These are phyloP conservation scores for Chaetodon trifascialis DNA, from an alignment of 2,113 vertebrate genomes.

Conservation along the genomic window DNA sequence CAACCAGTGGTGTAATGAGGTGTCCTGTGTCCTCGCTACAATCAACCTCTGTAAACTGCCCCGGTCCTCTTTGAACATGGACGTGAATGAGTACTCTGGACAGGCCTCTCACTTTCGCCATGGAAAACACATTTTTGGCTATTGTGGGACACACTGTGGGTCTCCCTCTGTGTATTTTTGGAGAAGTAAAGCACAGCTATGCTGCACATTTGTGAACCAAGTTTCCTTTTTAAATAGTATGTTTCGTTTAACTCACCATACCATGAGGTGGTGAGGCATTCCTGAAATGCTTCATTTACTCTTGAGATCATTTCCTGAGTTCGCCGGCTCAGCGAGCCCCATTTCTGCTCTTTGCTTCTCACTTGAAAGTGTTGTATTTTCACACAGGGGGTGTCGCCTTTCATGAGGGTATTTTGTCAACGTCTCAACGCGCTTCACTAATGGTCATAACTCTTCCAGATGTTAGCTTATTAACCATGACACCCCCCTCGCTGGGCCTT, in stretches of 20 bases:
- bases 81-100: constrained; percentile 13
- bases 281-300: constrained; percentile 78
- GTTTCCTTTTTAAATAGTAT: constrained; percentile 61
- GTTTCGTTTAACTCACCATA: constrained; percentile 69
- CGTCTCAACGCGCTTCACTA: constrained; percentile 68
- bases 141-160: neutral
- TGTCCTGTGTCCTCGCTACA: constrained; percentile 59
- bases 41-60: constrained; percentile 35
- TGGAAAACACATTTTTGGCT: constrained; percentile 27
- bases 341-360: constrained; percentile 53
- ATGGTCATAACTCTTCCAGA: constrained; percentile 82
- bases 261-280: constrained; percentile 70
- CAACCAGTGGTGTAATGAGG: constrained; percentile 73
- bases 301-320: constrained; percentile 74
- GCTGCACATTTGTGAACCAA: constrained; percentile 27
- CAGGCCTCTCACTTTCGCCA: constrained; percentile 36
- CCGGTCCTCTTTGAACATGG: constrained; percentile 15
- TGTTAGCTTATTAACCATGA: constrained; percentile 82
- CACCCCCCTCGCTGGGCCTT: constrained; percentile 61
- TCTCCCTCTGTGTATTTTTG: constrained; percentile 21
- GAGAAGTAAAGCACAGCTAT: constrained; percentile 2
- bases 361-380: constrained; percentile 74
- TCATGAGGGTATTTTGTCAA: constrained; percentile 72
- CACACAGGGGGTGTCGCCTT: constrained; percentile 72
- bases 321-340: constrained; percentile 29